Evolutionary conservation across 2,888 invertebrate genomes (phyloP).

Genomic region (Eupithecia insigniata): DNA sequence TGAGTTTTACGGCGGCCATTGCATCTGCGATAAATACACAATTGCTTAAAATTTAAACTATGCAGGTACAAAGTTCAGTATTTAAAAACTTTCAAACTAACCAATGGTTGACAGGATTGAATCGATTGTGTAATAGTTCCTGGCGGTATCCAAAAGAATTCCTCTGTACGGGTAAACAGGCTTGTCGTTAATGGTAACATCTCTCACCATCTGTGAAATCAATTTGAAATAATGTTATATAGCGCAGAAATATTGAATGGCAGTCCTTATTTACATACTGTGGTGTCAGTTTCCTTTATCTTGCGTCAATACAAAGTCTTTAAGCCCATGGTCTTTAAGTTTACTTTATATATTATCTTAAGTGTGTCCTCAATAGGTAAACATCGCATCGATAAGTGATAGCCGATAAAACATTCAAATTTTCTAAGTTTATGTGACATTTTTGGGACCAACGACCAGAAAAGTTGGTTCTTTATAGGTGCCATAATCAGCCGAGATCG

Average conservation of each 20-base stretch:
- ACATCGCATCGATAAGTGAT: conserved; percentile 5
- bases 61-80: neutral
- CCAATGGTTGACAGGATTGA: conserved; percentile 89
- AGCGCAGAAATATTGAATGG: neutral
- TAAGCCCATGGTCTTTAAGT: neutral
- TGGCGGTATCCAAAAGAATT: conserved; percentile 93
- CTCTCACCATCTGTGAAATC: conserved; percentile 82
- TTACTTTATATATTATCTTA: neutral
- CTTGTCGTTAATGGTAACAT: conserved; percentile 87
- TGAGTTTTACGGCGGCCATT: conserved; percentile 95
- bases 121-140: conserved; percentile 92
- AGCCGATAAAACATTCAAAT: neutral
- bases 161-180: conserved; percentile 96
- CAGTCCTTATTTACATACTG: neutral
- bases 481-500: conserved; percentile 17
- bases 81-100: conserved; percentile 48
- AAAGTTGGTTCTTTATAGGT: conserved; percentile 8
- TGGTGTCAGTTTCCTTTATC: neutral
- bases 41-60: neutral
- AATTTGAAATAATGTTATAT: neutral
- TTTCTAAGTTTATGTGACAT: conserved; percentile 20
- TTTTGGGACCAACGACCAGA: conserved; percentile 28
- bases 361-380: neutral
- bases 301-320: conserved; percentile 1
- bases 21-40: conserved; percentile 83